Evolutionary conservation across 2,797 vertebrate genomes (phyloP).

Genomic region (Cossypha niveicapilla): DNA sequence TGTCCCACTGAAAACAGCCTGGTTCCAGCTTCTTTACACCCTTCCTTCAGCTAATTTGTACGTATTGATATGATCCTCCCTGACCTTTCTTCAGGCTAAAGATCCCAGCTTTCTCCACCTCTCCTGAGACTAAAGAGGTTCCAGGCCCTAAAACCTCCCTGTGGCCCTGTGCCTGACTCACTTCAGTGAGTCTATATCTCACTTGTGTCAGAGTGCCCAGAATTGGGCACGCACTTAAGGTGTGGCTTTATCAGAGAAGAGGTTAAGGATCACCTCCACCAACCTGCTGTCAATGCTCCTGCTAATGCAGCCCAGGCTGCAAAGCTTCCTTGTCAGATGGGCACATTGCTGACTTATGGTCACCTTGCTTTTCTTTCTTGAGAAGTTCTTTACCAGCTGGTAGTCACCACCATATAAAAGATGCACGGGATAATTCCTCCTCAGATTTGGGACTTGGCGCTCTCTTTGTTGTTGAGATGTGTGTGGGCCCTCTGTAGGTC

Average conservation of each 20-base stretch:
- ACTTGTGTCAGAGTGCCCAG: not conserved
- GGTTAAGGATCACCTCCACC: not conserved
- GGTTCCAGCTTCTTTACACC: not conserved
- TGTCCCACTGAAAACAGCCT: not conserved
- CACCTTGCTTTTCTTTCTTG: not conserved
- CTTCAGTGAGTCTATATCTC: not conserved
- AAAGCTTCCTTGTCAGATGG: not conserved
- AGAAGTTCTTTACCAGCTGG: not conserved
- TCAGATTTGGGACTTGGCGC: no score
- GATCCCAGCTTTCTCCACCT: not conserved
- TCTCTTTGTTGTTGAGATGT: not conserved
- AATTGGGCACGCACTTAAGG: not conserved
- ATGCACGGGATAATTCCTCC: accelerated
- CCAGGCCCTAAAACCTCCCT: not conserved
- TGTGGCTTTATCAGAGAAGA: not conserved
- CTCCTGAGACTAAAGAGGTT: not conserved
- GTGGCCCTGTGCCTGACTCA: not conserved
- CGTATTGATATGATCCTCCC: accelerated
- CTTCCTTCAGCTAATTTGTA: not conserved
- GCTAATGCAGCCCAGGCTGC: not conserved
- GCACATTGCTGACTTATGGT: not conserved
- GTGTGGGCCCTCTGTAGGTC: not conserved
- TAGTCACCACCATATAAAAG: not conserved
- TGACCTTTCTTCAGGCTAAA: not conserved
- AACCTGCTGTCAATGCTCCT: accelerated